A percentile compares a stretch with the other conserved stretches of the same genome.
Evolutionary conservation across 2,113 vertebrate genomes (phyloP).

Genomic region (Hemicordylus capensis): DNA sequence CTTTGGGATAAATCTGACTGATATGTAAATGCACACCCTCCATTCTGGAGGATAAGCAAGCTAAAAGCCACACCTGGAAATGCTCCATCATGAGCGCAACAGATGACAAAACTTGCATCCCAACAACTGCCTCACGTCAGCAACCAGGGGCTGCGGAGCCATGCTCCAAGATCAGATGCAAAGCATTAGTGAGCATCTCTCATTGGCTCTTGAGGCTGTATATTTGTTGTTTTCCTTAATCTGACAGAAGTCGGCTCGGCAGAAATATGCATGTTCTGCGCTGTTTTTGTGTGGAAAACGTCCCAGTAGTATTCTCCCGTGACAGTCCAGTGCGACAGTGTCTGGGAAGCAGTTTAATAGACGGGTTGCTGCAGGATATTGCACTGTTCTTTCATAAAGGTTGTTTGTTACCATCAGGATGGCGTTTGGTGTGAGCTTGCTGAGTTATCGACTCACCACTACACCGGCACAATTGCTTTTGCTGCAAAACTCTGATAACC

Average conservation of each 20-base stretch:
- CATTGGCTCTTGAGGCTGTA: conserved; percentile 35
- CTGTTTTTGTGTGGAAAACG: conserved; percentile 38
- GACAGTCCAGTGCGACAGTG: background rate
- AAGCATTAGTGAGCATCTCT: conserved; percentile 22
- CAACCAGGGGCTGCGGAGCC: conserved; percentile 26
- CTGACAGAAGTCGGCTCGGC: conserved; percentile 42
- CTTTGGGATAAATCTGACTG: too few relatives aligned
- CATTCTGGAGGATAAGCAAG: too few relatives aligned
- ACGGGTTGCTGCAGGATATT: background rate
- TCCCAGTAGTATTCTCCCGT: conserved; percentile 9
- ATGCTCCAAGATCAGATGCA: conserved; percentile 40
- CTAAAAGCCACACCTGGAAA: too few relatives aligned
- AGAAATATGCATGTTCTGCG: conserved; percentile 48
- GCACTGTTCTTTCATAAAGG: background rate
- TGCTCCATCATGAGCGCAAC: background rate
- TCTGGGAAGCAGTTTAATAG: background rate
- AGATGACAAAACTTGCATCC: conserved; percentile 9
- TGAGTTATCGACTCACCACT: background rate
- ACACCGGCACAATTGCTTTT: background rate
- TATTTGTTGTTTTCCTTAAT: conserved; percentile 62
- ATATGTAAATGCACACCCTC: too few relatives aligned
- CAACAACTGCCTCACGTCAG: background rate
- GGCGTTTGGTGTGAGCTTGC: background rate
- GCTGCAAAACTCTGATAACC: background rate
- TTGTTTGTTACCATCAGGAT: background rate